Base-by-base conservation (phyloP, 2,113 vertebrate genomes). In the Solea senegalensis region DNA sequence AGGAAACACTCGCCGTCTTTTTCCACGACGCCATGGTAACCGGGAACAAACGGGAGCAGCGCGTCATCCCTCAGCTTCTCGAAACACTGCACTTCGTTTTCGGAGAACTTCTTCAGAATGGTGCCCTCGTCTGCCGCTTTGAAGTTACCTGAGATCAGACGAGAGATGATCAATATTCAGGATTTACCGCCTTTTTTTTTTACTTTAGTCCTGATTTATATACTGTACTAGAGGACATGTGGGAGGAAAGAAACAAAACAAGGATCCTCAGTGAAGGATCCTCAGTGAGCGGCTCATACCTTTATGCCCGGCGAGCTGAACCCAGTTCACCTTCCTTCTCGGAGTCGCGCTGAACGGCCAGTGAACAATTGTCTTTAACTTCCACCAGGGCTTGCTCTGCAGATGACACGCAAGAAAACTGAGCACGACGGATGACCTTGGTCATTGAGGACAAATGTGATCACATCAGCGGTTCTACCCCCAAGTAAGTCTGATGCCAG, bases 241-340 rank as follows among this genome's bases (percentile, higher is more conserved):
- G 34, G 34, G 34, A 34, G 34, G 34, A 34, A 34, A 43, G 7
- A 46, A 62, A 21, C 6, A 7, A 41, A 45, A n/a, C 27, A 10
- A 49, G 48, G 48, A 49, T 15, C 49, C 13, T 53, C 8, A n/a
- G 46, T 16, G 12, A 51, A 2, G 14, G 21, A 58, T 63, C 11
- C 12, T 11, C 44, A 46, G 44, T 41, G 45, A 70, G 51, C 28
- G 27, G 10, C 40, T 62, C n/a, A 76, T 85, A 97, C 97, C 97
- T 92, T 97, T 98, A 82, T 99, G 97, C 6, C 97, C 97, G 1
- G 97, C 97, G 57, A 99, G 90, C 85, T 99, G 97, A 72, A 99
- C 96, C 97, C 97, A 99, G 7, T 93, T 93, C 27, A 98, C 91
- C 54, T 95, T 95, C 82, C 89, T 97, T 90, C 95, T 96, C 81